Evolutionary conservation across 92 coral and sea anemone genomes (phyloP).

Genomic region (Zoanthus sansibaricus): DNA sequence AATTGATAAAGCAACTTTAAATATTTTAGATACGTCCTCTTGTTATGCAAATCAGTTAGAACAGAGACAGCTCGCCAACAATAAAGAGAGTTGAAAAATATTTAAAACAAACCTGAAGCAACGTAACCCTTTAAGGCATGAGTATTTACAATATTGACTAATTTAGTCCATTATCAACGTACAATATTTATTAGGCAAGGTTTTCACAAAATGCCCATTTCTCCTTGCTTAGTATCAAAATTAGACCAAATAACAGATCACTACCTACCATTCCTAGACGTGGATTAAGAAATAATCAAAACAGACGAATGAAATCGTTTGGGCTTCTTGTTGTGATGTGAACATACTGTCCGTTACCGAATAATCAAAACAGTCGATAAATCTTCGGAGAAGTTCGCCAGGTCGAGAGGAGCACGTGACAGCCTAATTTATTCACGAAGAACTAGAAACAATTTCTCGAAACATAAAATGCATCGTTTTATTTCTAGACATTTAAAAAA

Average conservation of each 20-base stretch:
- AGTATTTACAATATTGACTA: neutral
- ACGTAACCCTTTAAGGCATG: neutral
- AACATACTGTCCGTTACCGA: neutral
- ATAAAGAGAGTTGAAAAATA: neutral
- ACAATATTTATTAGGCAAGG: neutral
- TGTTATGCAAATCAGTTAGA: slow-evolving; percentile 30
- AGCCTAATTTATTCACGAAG: neutral
- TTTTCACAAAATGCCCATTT: neutral
- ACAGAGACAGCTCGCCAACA: neutral
- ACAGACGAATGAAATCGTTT: neutral
- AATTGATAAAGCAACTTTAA: neutral
- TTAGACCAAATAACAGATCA: neutral
- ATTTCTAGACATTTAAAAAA: too few species aligned
- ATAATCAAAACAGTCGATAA: neutral
- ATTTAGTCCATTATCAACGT: neutral
- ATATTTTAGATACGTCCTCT: neutral
- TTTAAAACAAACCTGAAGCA: neutral
- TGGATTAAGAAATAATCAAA: neutral
- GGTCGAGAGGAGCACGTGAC: slow-evolving; percentile 4
- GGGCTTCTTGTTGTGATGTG: too few species aligned
- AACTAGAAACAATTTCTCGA: too few species aligned
- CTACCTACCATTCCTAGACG: slow-evolving; percentile 7
- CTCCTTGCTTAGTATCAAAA: neutral
- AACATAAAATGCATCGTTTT: too few species aligned
- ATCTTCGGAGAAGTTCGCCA: neutral